Conservation (phyloP, 1,140 invertebrate genomes). For the Amyelois transitella region DNA sequence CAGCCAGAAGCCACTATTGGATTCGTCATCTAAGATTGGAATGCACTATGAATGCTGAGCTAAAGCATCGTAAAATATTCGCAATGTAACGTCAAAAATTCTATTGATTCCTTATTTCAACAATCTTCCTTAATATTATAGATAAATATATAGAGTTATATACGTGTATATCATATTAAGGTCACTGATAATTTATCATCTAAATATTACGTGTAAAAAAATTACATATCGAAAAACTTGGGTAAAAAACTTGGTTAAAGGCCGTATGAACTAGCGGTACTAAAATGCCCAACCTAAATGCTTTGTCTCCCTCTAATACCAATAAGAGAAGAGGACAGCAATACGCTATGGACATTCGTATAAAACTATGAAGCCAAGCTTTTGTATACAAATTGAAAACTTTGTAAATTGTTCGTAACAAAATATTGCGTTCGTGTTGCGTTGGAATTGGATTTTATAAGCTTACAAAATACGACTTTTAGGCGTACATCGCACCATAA, state of each 20-base stretch:
- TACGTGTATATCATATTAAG: conserved; percentile 18
- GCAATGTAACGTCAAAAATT: no score
- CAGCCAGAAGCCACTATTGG: no score
- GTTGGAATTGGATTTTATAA: conserved; percentile 48
- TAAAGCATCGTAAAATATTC: no score
- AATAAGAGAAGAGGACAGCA: conserved; percentile 3
- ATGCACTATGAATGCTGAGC: no score
- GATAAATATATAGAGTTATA: not conserved
- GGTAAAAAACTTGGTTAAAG: conserved; percentile 28
- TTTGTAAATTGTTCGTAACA: conserved; percentile 51
- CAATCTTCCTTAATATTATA: not conserved
- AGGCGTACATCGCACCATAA: not conserved
- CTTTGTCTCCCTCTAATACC: conserved; percentile 6
- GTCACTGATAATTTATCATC: conserved; percentile 19
- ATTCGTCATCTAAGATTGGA: no score
- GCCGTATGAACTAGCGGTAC: conserved; percentile 30
- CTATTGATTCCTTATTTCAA: not conserved
- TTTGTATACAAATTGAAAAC: conserved; percentile 42
- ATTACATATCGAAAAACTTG: conserved; percentile 15
- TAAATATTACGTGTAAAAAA: conserved; percentile 11
- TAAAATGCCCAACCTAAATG: conserved; percentile 15
- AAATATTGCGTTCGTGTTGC: conserved; percentile 43
- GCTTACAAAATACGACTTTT: conserved; percentile 38
- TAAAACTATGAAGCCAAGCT: conserved; percentile 42
- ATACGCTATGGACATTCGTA: conserved; percentile 19